Evolutionary conservation across 2,888 invertebrate genomes (phyloP), one percentile per base, ranked within the genome.

Genomic region (Rhorus exstirpatorius): DNA sequence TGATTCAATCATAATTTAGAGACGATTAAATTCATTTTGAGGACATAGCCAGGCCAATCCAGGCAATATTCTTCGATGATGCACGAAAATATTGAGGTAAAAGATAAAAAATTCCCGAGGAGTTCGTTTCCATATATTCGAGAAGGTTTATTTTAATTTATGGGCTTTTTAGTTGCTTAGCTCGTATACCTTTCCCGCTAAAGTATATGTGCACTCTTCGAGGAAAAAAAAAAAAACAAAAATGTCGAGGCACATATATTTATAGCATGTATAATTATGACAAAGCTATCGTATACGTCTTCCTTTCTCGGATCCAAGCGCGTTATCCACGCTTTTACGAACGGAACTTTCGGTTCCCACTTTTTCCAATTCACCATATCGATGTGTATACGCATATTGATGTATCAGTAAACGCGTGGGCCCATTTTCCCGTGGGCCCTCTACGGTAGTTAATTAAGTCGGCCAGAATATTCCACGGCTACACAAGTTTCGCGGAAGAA

Each of bases 221-320:
- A n/a, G n/a, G 38, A 58, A 17, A 44, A 24, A 12, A 44, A 65
- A 65, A 26, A 17, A 44, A 14, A 41, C 4, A 49, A 63, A 51
- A 26, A 44, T 17, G n/a, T 31, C 49, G 7, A 21, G 44, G 49
- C n/a, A 8, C 38, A 38, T 31, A n/a, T 61, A 38, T 24, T 19
- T 58, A 65, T 49, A n/a, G 76, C 24, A 17, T 31, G 49, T 60
- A 61, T 68, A 77, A 77, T 77, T 70, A 60, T 68, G 77, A 77
- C 38, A 68, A 70, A 70, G 38, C 26, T 51, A 51, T 41, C 55
- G 53, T 41, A 70, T 68, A 41, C 35, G 31, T 77, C 68, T 61
- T 67, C 44, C 41, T 51, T 77, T 77, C 68, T 41, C 31, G 24
- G 41, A 24, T 7, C 17, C 14, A 14, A 35, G 24, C 38, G 60